A percentile compares a stretch with the other conserved stretches of the same genome.
Evolutionary conservation across 2,797 vertebrate species (phyloP).

Genomic region (Phrynocephalus vlangalii): DNA sequence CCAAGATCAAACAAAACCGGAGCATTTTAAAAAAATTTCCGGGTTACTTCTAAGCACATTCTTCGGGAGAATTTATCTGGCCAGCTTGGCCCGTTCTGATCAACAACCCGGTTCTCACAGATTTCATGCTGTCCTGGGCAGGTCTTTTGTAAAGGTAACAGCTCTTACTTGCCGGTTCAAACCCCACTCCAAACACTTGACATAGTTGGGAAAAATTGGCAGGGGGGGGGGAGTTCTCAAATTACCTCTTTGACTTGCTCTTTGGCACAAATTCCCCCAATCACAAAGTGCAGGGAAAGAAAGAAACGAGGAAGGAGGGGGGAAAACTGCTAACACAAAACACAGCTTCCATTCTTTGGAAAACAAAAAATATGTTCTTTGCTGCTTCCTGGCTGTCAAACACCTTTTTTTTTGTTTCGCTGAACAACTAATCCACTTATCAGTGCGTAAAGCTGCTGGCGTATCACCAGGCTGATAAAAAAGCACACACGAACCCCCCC

Average conservation of each 20-base stretch:
- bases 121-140: too few species aligned
- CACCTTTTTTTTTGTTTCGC: slow-evolving; percentile 83
- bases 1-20: too few species aligned
- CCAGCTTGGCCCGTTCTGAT: too few species aligned
- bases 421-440: slow-evolving; percentile 86
- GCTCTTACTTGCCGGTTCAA: too few species aligned
- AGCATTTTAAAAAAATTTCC: too few species aligned
- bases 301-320: not conserved
- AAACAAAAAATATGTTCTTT: slow-evolving; percentile 82
- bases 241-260: slow-evolving; percentile 45
- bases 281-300: not conserved
- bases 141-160: too few species aligned
- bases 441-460: slow-evolving; percentile 78
- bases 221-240: not conserved
- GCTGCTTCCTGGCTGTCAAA: slow-evolving; percentile 75
- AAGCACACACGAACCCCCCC: not conserved
- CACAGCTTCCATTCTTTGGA: slow-evolving; percentile 74
- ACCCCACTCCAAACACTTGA: too few species aligned
- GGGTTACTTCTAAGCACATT: too few species aligned
- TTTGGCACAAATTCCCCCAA: slow-evolving; percentile 38
- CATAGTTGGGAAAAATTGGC: too few species aligned
- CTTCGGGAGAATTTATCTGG: too few species aligned
- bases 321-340: slow-evolving; percentile 54
- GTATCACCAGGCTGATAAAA: slow-evolving; percentile 79
- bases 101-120: too few species aligned